These are phyloP conservation scores for Hyposoter dolosus DNA, from an alignment of 2,888 invertebrate genomes.

Conservation along the genomic window DNA sequence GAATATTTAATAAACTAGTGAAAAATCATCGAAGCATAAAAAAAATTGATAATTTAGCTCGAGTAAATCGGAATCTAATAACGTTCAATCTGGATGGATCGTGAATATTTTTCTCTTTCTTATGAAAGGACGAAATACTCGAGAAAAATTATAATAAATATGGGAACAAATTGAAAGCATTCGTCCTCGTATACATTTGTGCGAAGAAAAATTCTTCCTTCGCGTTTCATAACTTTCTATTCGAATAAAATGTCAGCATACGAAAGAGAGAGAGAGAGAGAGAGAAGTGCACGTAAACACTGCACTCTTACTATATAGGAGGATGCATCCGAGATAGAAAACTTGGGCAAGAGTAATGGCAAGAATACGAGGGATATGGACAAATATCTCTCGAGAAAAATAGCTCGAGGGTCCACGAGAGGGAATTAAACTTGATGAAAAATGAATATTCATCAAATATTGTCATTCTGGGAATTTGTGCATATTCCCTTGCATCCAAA, in stretches of 20 bases:
- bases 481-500: no score
- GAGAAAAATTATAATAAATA: background rate
- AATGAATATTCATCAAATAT: background rate
- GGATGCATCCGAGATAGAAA: slow-evolving; percentile 1
- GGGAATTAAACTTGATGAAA: background rate
- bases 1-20: background rate
- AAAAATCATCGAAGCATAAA: background rate
- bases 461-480: background rate
- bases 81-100: background rate
- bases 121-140: background rate
- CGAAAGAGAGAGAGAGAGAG: background rate
- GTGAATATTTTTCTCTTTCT: background rate
- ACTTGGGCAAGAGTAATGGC: slow-evolving; percentile 12
- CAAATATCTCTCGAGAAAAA: slow-evolving; percentile 39
- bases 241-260: slow-evolving; percentile 61
- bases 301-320: background rate
- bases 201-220: background rate
- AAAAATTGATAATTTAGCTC: background rate
- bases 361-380: slow-evolving; percentile 12
- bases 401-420: slow-evolving; percentile 24
- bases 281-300: slow-evolving; percentile 17
- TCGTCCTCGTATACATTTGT: background rate
- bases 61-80: background rate
- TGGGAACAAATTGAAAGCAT: background rate
- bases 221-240: slow-evolving; percentile 53